Conservation (phyloP, 2,797 vertebrate genomes). For the Eupleurogrammus muticus region DNA sequence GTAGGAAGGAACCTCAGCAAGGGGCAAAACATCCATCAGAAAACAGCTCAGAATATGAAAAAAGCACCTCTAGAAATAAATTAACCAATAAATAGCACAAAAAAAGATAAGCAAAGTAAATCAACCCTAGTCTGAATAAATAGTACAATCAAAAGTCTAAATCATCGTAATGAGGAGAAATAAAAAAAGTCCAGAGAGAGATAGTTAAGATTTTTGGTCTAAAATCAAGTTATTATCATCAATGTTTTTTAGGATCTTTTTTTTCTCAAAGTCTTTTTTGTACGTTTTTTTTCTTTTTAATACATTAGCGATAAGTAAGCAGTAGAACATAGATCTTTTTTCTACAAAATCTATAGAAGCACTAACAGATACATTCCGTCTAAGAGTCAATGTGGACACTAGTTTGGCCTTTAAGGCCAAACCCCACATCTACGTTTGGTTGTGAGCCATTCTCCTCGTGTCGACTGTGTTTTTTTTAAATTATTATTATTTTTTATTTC, state of each 20-base stretch:
- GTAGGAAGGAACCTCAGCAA: slow-evolving; percentile 76
- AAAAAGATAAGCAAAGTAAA: slow-evolving; percentile 62
- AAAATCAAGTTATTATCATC: slow-evolving; percentile 89
- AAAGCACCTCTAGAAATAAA: slow-evolving; percentile 80
- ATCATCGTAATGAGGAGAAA: slow-evolving; percentile 65
- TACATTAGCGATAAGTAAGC: slow-evolving; percentile 89
- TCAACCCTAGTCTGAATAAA: slow-evolving; percentile 80
- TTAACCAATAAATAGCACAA: slow-evolving; percentile 79
- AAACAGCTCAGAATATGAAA: slow-evolving; percentile 78
- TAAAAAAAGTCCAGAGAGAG: slow-evolving; percentile 79
- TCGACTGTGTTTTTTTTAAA: too few relatives aligned
- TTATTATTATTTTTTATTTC: too few relatives aligned
- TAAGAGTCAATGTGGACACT: slow-evolving; percentile 85
- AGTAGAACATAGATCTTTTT: slow-evolving; percentile 90
- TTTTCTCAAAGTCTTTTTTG: slow-evolving; percentile 83
- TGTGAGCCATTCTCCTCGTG: slow-evolving; percentile 70
- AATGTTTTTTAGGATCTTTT: slow-evolving; percentile 82
- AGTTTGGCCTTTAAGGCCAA: slow-evolving; percentile 71
- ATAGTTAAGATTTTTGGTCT: slow-evolving; percentile 91
- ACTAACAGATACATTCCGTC: slow-evolving; percentile 92
- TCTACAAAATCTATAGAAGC: slow-evolving; percentile 91
- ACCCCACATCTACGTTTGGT: slow-evolving; percentile 76
- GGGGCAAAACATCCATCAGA: slow-evolving; percentile 39
- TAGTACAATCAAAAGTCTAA: slow-evolving; percentile 83
- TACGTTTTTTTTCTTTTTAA: slow-evolving; percentile 82